Evolutionary conservation across 1,140 invertebrate genomes (phyloP), one percentile per base, ranked within the genome.

Genomic region (Drosophila kikkawai): DNA sequence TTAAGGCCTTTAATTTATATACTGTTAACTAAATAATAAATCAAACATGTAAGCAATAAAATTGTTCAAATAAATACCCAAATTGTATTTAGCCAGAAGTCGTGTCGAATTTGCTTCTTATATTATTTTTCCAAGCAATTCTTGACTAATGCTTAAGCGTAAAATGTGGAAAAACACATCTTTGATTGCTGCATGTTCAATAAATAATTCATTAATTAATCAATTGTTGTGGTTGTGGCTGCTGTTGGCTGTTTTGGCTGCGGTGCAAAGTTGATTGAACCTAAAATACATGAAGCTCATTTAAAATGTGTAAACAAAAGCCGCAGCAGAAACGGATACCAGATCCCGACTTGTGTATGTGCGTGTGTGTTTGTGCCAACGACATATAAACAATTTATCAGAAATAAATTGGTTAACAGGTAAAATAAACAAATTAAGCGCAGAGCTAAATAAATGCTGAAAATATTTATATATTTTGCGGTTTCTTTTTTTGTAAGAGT

Each of bases 351-450:
- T 76, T 63, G 61, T 76, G 45, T 29, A 0, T 26, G 8, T 8
- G 47, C 9, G 13, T 48, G 13, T 29, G 13, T 42, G 41, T 8
- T 32, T 74, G 45, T 65, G 58, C 76, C 69, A 73, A 61, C 79
- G 69, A 77, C 64, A 74, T 61, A 88, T 88, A 87, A 87, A 87
- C 84, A 87, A 87, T 88, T 78, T 83, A 87, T 74, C 66, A 70
- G 61, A 87, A 83, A 88, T 87, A 87, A 87, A 80, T 87, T 87
- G 80, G 84, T 83, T 88, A 87, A 83, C 84, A 88, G 84, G 84
- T 83, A 87, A 87, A 88, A 84, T 80, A 87, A 88, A 87, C 84
- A 87, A 88, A 87, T 87, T 82, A 82, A 82, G 70, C 73, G 56
- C 66, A 73, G 75, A 82, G 79, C 68, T 82, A 82, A 79, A 87